Evolutionary conservation across 2,797 vertebrate species (phyloP).

Genomic region (Trematomus bernacchii): DNA sequence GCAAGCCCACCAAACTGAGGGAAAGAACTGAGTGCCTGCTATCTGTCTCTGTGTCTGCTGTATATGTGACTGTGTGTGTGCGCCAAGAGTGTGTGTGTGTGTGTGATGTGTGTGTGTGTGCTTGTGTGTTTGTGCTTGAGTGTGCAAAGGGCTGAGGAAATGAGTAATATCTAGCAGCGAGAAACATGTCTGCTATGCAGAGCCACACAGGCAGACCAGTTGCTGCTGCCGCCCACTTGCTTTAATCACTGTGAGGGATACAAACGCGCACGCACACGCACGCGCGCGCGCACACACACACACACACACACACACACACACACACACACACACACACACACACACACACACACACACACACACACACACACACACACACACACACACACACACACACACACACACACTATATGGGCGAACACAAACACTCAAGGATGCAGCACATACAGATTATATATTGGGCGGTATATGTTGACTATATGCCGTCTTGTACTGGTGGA

Average conservation of each 20-base stretch:
- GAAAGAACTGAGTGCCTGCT: conserved; percentile 77
- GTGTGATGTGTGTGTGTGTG: conserved; percentile 49
- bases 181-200: conserved; percentile 88
- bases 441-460: conserved; percentile 49
- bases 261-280: conserved; percentile 36
- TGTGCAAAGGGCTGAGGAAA: conserved; percentile 87
- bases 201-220: conserved; percentile 88
- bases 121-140: conserved; percentile 55
- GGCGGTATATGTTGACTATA: background rate
- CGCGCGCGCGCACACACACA: conserved; percentile 31
- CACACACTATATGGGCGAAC: background rate
- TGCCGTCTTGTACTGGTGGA: conserved; percentile 21
- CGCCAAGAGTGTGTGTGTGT: conserved; percentile 41
- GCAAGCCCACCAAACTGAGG: conserved; percentile 75
- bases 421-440: conserved; percentile 48
- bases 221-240: conserved; percentile 88
- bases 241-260: conserved; percentile 85
- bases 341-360: too few relatives aligned
- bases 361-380: too few relatives aligned
- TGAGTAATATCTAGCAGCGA: conserved; percentile 90
- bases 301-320: too few relatives aligned
- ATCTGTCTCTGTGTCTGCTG: conserved; percentile 68
- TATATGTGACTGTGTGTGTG: conserved; percentile 64
- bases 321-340: too few relatives aligned
- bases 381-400: too few relatives aligned